phyloP scores from a whole-genome alignment of 2,888 invertebrate genomes.

The Unio pictorum region DNA sequence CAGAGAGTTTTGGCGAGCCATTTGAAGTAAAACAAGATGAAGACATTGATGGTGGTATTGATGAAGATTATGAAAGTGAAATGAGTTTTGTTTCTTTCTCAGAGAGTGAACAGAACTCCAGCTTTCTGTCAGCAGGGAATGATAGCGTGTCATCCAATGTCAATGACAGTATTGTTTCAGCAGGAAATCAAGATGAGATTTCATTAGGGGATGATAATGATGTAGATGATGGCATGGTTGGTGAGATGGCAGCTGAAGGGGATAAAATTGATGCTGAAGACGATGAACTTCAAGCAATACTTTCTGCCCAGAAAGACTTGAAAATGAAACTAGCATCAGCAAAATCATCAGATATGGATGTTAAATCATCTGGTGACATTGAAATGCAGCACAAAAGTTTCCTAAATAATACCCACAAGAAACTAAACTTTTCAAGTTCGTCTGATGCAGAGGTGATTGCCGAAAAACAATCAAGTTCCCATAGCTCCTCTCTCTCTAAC shows the following conservation, averaged over 20 bases:
- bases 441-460: not conserved
- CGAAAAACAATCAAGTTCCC: not conserved
- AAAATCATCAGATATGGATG: not conserved
- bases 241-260: constrained; percentile 3
- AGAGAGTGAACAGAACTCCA: constrained; percentile 25
- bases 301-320: constrained; percentile 29
- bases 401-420: constrained; percentile 2
- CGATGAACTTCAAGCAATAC: constrained; percentile 30
- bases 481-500: constrained; percentile 1
- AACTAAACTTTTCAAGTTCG: constrained; percentile 5
- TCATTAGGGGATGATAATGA: constrained; percentile 57
- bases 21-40: constrained; percentile 29
- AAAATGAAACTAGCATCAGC: constrained; percentile 1
- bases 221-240: constrained; percentile 16
- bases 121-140: constrained; percentile 20
- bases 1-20: constrained; percentile 18
- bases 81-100: constrained; percentile 35
- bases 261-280: constrained; percentile 13
- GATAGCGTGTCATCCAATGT: constrained; percentile 32
- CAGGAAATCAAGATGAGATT: constrained; percentile 61
- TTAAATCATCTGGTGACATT: constrained; percentile 5
- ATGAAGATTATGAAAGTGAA: constrained; percentile 42
- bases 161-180: constrained; percentile 35
- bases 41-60: constrained; percentile 39
- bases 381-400: not conserved